Evolutionary conservation across 1,140 invertebrate genomes (phyloP).

Genomic region (Philotrypesis tridentata): DNA sequence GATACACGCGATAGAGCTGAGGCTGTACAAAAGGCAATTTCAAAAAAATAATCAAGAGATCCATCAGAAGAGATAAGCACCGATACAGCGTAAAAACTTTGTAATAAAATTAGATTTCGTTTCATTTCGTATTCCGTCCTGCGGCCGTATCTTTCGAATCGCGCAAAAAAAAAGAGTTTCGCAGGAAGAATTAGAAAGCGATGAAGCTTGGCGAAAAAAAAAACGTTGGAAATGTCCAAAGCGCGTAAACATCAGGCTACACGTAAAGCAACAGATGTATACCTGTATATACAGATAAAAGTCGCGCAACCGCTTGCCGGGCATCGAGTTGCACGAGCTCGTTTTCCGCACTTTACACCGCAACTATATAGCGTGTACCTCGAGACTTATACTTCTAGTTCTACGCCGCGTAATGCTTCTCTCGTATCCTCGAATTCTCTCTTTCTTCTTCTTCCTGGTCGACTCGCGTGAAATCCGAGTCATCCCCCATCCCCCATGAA

Average conservation of each 20-base stretch:
- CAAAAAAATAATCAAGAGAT: too few species aligned
- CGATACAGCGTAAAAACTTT: too few species aligned
- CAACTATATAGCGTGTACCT: conserved; percentile 32
- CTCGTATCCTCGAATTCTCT: background rate
- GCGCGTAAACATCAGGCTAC: background rate
- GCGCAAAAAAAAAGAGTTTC: too few species aligned
- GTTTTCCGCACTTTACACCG: conserved; percentile 31
- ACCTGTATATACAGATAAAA: conserved; percentile 15
- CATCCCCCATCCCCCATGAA: too few species aligned
- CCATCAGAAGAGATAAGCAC: too few species aligned
- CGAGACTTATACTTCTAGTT: background rate
- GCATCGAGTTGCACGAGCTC: conserved; percentile 25
- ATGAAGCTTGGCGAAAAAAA: background rate
- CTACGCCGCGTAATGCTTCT: background rate
- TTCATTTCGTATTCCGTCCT: background rate
- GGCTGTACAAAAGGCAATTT: too few species aligned
- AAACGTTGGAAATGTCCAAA: background rate
- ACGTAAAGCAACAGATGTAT: too few species aligned
- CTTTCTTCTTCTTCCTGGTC: background rate
- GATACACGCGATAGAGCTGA: too few species aligned
- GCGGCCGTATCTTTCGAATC: too few species aligned
- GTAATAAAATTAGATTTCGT: background rate
- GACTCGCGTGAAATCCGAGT: background rate
- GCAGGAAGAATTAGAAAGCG: conserved; percentile 3
- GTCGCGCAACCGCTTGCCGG: background rate